Evolutionary conservation across 1,140 invertebrate species (phyloP), one percentile per base, ranked within the genome.

Genomic region (Nomia melanderi): DNA sequence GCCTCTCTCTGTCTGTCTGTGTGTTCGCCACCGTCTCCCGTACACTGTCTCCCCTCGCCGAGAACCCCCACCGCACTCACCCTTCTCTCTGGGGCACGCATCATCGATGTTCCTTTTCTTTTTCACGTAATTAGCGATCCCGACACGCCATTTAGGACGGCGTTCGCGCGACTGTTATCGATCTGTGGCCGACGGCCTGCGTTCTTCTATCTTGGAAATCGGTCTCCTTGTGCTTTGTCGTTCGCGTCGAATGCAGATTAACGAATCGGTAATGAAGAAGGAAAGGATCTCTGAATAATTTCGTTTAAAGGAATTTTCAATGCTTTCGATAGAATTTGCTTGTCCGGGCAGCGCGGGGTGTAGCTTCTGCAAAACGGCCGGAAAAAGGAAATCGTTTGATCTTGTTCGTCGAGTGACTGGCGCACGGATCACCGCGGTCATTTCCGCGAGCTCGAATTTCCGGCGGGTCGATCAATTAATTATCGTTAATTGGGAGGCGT

Each of bases 401-500:
- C n/a, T n/a, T n/a, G n/a, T n/a, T n/a, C n/a, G n/a, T n/a, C n/a
- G n/a, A n/a, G n/a, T n/a, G n/a, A n/a, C n/a, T n/a, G n/a, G n/a
- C n/a, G n/a, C n/a, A n/a, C n/a, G n/a, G n/a, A n/a, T n/a, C n/a
- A n/a, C 23, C 27, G 12, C 39, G 41, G 9, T 31, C 27, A 50
- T 66, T 44, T 12, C 20, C 29, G 2, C 4, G 4, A 12, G 39
- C 11, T 23, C 8, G 41, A 71, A 64, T 64, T 44, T 29, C 23
- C 39, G 50, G n/a, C 53, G 23, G n/a, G 14, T 44, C 57, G 70
- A 79, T 75, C 75, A 75, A 81, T 81, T 81, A 81, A 81, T 79
- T 56, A 73, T 47, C 56, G 63, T 66, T 81, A 79, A 81, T 79
- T 75, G 79, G 70, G 56, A 25, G 41, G 39, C 29, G 27, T 53